Percentiles rank a stretch among this genome's conserved stretches.
Evolutionary conservation across 2,797 vertebrate species (phyloP).

Genomic region (Melanotaenia trifasciata): DNA sequence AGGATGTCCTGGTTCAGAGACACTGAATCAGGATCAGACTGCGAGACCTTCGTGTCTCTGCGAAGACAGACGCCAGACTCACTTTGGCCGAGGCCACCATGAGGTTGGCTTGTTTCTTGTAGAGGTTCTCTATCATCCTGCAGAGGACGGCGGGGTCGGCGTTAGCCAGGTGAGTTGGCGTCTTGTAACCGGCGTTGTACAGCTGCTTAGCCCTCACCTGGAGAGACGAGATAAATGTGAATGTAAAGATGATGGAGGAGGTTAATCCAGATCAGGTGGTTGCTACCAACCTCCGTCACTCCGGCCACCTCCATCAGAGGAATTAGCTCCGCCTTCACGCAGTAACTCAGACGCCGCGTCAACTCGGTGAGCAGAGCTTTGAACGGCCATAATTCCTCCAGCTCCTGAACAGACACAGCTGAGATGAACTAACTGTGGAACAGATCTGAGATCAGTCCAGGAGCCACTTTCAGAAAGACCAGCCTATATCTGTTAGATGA

Average conservation of each 20-base stretch:
- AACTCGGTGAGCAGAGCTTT: slow-evolving; percentile 89
- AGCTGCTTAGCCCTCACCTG: slow-evolving; percentile 94
- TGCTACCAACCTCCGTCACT: slow-evolving; percentile 88
- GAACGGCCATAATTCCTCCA: slow-evolving; percentile 96
- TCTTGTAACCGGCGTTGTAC: slow-evolving; percentile 90
- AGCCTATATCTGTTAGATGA: no score
- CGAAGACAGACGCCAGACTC: slow-evolving; percentile 8
- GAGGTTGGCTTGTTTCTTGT: slow-evolving; percentile 87
- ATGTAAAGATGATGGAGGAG: no score
- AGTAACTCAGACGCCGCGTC: slow-evolving; percentile 91
- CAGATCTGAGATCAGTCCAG: background rate
- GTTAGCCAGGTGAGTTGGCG: slow-evolving; percentile 90
- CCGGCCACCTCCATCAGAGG: slow-evolving; percentile 97
- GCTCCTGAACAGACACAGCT: slow-evolving; percentile 81
- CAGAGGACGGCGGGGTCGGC: slow-evolving; percentile 86
- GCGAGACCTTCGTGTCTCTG: background rate
- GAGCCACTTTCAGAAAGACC: no score
- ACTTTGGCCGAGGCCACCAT: slow-evolving; percentile 95
- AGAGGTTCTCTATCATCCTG: slow-evolving; percentile 85
- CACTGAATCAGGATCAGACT: background rate
- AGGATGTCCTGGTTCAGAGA: background rate
- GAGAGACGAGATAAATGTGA: background rate
- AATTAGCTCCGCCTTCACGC: slow-evolving; percentile 91
- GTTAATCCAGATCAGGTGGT: background rate
- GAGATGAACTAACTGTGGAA: background rate